Conservation (phyloP, 2,113 vertebrate genomes). For the Coracopsis vasa region DNA sequence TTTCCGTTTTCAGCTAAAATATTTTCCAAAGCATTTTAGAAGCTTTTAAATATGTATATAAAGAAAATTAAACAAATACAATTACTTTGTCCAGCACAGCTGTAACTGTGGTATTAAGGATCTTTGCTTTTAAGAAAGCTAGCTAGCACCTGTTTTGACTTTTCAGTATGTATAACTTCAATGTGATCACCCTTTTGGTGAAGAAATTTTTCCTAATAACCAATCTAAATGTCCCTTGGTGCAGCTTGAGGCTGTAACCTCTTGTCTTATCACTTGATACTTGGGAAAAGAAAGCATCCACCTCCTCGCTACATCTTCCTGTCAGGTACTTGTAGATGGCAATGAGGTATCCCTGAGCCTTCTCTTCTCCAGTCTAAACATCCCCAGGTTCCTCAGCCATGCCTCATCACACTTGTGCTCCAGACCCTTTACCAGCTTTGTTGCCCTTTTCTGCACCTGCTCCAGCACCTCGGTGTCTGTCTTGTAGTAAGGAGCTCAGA, state of each 20-base stretch:
- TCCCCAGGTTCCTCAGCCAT: not conserved
- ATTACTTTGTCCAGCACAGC: not conserved
- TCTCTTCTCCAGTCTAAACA: not conserved
- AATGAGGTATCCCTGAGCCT: not conserved
- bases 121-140: not conserved
- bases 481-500: not conserved
- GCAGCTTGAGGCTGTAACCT: not conserved
- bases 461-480: not conserved
- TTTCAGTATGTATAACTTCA: not conserved
- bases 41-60: not conserved
- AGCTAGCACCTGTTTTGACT: not conserved
- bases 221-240: not conserved
- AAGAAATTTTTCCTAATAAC: not conserved
- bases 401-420: not conserved
- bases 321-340: not conserved
- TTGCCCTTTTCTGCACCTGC: not conserved
- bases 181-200: not conserved
- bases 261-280: not conserved
- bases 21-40: not conserved
- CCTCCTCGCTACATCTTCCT: not conserved
- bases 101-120: not conserved
- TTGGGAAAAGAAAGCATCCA: not conserved
- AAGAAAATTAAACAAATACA: not conserved
- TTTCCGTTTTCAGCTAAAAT: not conserved
- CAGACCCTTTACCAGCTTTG: not conserved